phyloP scores from a whole-genome alignment of 2,888 invertebrate species.

The Tyria jacobaeae region DNA sequence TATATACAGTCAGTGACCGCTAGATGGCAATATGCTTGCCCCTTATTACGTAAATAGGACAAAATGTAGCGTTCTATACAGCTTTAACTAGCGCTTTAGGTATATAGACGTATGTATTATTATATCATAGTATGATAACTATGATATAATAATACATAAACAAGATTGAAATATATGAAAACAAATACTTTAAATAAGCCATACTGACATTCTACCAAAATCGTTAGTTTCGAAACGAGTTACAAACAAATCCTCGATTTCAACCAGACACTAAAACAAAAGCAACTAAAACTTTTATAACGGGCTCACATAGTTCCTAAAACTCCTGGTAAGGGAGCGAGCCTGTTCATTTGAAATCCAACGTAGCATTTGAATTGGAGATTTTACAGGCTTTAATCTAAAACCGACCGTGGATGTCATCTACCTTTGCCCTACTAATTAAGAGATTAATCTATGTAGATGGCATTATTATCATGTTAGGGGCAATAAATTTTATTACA shows the following conservation, averaged over 20 bases:
- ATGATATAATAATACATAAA: too few species aligned
- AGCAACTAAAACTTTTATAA: conserved; percentile 13
- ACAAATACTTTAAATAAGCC: neutral
- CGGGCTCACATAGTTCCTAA: conserved; percentile 7
- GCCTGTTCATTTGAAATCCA: conserved; percentile 74
- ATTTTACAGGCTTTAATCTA: conserved; percentile 82
- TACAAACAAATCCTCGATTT: neutral
- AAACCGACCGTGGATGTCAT: conserved; percentile 71
- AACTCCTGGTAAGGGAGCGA: conserved; percentile 53
- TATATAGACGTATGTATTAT: too few species aligned
- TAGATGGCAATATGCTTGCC: too few species aligned
- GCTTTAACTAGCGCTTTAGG: too few species aligned
- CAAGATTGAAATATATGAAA: neutral
- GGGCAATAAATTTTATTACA: conserved; percentile 3
- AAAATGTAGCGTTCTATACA: too few species aligned
- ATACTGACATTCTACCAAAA: neutral
- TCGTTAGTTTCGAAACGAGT: neutral
- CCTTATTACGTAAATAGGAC: too few species aligned
- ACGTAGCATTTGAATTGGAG: conserved; percentile 80
- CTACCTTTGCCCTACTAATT: conserved; percentile 75
- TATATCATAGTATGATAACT: too few species aligned
- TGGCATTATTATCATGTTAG: conserved; percentile 30
- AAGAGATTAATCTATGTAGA: conserved; percentile 60
- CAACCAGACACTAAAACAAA: neutral
- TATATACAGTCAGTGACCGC: too few species aligned